A percentile compares a stretch with the other conserved stretches of the same genome.
Evolutionary conservation across 2,888 invertebrate genomes (phyloP).

Genomic region (Bedellia somnulentella): DNA sequence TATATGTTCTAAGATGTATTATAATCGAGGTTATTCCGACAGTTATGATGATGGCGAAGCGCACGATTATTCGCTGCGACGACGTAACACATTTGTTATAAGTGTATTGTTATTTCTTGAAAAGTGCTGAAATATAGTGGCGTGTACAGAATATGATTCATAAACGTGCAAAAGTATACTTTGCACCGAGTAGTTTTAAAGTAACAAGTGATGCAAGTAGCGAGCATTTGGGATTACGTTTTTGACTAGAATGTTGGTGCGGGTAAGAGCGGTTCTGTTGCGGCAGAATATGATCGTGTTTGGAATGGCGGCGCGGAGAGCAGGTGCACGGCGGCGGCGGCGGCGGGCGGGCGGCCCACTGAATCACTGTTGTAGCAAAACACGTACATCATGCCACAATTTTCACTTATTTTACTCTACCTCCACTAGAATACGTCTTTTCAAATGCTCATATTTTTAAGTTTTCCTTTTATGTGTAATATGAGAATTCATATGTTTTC

Average conservation of each 20-base stretch:
- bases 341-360: constrained; percentile 23
- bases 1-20: too few species aligned
- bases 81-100: constrained; percentile 37
- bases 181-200: constrained; percentile 22
- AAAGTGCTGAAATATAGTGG: constrained; percentile 45
- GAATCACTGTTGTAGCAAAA: constrained; percentile 44
- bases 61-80: constrained; percentile 30
- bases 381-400: constrained; percentile 43
- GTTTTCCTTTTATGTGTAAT: too few species aligned
- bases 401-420: constrained; percentile 22
- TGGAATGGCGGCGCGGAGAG: constrained; percentile 30
- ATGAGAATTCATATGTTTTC: too few species aligned
- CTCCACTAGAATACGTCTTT: too few species aligned
- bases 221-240: constrained; percentile 26
- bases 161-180: constrained; percentile 30
- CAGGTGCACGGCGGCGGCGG: constrained; percentile 22
- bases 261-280: constrained; percentile 12
- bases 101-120: constrained; percentile 50
- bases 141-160: constrained; percentile 23
- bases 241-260: constrained; percentile 15
- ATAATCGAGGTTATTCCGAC: constrained; percentile 17
- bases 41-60: constrained; percentile 31
- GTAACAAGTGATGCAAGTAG: constrained; percentile 10
- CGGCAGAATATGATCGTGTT: constrained; percentile 15
- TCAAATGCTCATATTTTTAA: too few species aligned